Conservation (phyloP, 2,797 vertebrate species). For the Falco columbarius region DNA sequence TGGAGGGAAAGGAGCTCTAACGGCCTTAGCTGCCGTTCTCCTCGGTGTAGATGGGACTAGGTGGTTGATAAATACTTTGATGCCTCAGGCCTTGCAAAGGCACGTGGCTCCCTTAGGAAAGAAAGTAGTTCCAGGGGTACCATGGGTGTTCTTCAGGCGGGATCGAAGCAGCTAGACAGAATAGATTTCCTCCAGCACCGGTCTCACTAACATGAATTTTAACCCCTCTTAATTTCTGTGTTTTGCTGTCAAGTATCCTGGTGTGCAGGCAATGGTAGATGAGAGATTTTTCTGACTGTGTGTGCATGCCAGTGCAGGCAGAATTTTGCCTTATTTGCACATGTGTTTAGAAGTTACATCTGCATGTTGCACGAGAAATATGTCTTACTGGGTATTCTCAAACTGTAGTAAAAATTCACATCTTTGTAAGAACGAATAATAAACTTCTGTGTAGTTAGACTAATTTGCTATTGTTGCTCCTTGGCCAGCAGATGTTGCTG, state of each 20-base stretch:
- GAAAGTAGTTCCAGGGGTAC: background rate
- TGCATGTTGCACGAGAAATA: background rate
- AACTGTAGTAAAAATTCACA: background rate
- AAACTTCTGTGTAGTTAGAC: background rate
- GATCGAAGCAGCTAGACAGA: background rate
- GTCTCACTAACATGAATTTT: background rate
- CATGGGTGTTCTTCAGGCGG: background rate
- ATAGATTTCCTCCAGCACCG: background rate
- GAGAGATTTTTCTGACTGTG: background rate
- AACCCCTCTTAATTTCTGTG: background rate
- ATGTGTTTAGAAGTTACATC: background rate
- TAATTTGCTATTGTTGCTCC: background rate
- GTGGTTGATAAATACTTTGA: background rate
- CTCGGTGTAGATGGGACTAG: background rate
- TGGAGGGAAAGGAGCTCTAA: constrained; percentile 43
- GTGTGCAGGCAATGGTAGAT: background rate
- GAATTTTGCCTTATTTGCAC: background rate
- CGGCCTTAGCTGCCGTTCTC: constrained; percentile 30
- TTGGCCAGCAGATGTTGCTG: constrained; percentile 69
- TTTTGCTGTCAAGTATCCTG: background rate
- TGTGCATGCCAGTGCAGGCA: fast-evolving
- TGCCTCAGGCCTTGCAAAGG: background rate
- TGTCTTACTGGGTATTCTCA: background rate
- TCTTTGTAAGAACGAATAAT: background rate
- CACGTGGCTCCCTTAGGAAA: background rate